Percentiles rank a stretch among this genome's conserved stretches.
Conservation (phyloP, 1,140 invertebrate species). For the Conus ventricosus region DNA sequence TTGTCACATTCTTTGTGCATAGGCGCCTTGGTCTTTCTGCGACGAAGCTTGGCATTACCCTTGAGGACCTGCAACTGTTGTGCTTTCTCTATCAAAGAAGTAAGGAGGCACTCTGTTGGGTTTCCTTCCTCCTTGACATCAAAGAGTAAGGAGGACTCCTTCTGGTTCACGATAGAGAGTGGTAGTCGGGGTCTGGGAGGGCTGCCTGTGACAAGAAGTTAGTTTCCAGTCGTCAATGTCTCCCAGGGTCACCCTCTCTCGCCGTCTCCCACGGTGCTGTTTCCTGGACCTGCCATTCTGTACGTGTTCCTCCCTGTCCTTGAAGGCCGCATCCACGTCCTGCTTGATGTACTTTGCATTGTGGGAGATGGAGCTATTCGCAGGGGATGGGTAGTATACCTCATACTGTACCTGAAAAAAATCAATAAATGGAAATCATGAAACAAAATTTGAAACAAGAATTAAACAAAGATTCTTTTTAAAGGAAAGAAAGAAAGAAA, state of each 20-base stretch:
- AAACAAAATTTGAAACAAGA: no score
- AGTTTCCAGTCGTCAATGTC: slow-evolving; percentile 6
- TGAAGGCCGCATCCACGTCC: not conserved
- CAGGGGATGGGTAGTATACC: slow-evolving; percentile 37
- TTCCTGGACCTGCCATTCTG: slow-evolving; percentile 5
- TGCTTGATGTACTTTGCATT: slow-evolving; percentile 42
- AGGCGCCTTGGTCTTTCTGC: slow-evolving; percentile 6
- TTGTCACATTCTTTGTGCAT: not conserved
- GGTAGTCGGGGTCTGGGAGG: not conserved
- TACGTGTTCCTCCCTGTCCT: slow-evolving; percentile 1
- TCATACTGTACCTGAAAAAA: slow-evolving; percentile 32
- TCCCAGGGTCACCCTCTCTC: slow-evolving; percentile 13
- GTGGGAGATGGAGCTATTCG: slow-evolving; percentile 37
- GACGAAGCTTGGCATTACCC: not conserved
- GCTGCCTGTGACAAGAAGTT: not conserved
- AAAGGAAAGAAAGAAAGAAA: no score
- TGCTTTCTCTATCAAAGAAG: slow-evolving; percentile 26
- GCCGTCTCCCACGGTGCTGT: slow-evolving; percentile 13
- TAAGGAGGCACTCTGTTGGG: not conserved
- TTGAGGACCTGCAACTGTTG: not conserved
- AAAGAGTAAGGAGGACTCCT: no score
- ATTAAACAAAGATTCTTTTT: no score
- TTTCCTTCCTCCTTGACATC: no score
- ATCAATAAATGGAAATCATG: not conserved
- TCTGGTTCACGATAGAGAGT: no score